Evolutionary conservation across 2,797 vertebrate genomes (phyloP).

Genomic region (Yasuhikotakia modesta): DNA sequence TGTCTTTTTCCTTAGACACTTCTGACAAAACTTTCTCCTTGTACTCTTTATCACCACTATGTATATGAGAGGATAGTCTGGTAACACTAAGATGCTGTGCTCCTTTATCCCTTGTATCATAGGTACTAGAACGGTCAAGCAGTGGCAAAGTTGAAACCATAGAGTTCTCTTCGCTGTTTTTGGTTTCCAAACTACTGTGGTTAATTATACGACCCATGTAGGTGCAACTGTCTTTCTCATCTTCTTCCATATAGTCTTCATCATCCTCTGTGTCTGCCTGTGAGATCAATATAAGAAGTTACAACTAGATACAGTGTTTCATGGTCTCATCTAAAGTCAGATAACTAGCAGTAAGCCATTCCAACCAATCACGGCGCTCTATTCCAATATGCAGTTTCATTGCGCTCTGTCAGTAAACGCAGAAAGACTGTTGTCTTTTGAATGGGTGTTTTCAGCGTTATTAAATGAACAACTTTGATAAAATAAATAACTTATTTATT

Average conservation of each 20-base stretch:
- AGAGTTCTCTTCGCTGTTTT: background rate
- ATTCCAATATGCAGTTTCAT: too few relatives aligned
- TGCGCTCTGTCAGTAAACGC: too few relatives aligned
- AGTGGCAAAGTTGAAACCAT: background rate
- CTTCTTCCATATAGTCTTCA: background rate
- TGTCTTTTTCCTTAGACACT: background rate
- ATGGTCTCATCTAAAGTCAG: background rate
- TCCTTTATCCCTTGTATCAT: background rate
- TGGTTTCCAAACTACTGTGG: background rate
- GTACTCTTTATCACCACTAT: background rate
- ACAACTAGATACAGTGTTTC: background rate
- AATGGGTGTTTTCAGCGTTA: too few relatives aligned
- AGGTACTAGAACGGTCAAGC: background rate
- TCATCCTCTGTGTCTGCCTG: slow-evolving; percentile 23
- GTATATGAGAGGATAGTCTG: background rate
- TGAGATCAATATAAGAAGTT: background rate
- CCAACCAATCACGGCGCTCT: too few relatives aligned
- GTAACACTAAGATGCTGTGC: background rate
- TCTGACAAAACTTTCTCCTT: background rate
- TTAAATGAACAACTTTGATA: too few relatives aligned
- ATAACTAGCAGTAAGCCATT: too few relatives aligned
- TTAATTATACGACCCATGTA: background rate
- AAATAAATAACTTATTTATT: too few relatives aligned
- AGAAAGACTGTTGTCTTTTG: too few relatives aligned
- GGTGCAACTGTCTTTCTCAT: background rate